A percentile compares a stretch with the other conserved stretches of the same genome.
phyloP scores from a whole-genome alignment of 2,888 invertebrate species.

The Seira musarum region DNA sequence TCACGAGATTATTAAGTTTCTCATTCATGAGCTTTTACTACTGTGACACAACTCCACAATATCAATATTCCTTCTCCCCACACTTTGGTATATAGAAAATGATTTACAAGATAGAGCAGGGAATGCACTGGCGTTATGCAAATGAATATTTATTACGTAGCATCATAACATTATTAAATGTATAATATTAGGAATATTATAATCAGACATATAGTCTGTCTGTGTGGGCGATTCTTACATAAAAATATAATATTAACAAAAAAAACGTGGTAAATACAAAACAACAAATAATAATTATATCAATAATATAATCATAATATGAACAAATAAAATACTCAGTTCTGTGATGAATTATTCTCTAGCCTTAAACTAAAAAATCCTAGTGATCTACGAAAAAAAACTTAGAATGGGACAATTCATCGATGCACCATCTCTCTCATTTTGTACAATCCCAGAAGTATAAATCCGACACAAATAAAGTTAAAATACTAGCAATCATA shows the following conservation, averaged over 20 bases:
- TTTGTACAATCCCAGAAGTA: slow-evolving; percentile 39
- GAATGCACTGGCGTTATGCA: slow-evolving; percentile 13
- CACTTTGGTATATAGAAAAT: not conserved
- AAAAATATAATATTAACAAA: slow-evolving; percentile 20
- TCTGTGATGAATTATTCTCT: slow-evolving; percentile 39
- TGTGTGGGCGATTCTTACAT: not conserved
- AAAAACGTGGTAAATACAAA: slow-evolving; percentile 8
- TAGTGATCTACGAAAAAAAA: not conserved
- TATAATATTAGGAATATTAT: slow-evolving; percentile 3
- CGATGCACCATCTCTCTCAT: slow-evolving; percentile 21
- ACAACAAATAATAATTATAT: slow-evolving; percentile 12
- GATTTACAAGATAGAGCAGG: not conserved
- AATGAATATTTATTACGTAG: slow-evolving; percentile 16
- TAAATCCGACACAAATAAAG: slow-evolving; percentile 15
- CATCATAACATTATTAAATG: not conserved
- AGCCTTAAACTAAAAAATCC: not conserved
- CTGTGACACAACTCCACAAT: too few species aligned
- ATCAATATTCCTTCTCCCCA: too few species aligned
- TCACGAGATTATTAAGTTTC: too few species aligned
- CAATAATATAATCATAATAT: slow-evolving; percentile 24
- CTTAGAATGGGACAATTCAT: slow-evolving; percentile 10
- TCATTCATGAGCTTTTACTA: too few species aligned
- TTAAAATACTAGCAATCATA: slow-evolving; percentile 18
- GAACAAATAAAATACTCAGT: slow-evolving; percentile 60
- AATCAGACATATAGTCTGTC: not conserved